A percentile compares a stretch with the other conserved stretches of the same genome.
phyloP scores from a whole-genome alignment of 2,797 vertebrate species.

The Lindbergichthys nudifrons region DNA sequence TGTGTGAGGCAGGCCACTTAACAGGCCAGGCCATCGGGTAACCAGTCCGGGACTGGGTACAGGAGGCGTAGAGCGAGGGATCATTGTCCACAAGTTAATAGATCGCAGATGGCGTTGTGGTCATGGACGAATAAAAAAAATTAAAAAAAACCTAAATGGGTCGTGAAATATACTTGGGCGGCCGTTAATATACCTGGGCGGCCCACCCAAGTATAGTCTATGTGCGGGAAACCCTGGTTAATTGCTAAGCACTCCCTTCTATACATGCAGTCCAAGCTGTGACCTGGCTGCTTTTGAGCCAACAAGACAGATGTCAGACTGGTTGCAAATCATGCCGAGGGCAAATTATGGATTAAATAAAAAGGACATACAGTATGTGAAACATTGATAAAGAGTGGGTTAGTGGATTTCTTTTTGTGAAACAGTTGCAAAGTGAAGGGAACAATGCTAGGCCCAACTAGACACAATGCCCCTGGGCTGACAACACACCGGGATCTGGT shows the following conservation, averaged over 20 bases:
- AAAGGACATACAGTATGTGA: neutral
- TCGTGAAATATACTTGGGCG: too few species aligned
- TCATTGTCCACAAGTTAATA: too few species aligned
- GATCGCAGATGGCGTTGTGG: too few species aligned
- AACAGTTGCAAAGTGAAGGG: conserved; percentile 12
- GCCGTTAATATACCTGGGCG: too few species aligned
- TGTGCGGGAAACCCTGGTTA: too few species aligned
- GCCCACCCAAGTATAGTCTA: too few species aligned
- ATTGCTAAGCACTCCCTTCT: neutral
- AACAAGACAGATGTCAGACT: neutral
- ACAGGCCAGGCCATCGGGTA: too few species aligned
- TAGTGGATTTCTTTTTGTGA: conserved; percentile 11
- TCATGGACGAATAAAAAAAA: too few species aligned
- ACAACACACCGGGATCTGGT: conserved; percentile 45
- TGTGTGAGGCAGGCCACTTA: too few species aligned
- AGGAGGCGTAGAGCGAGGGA: too few species aligned
- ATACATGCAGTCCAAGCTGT: conserved; percentile 1
- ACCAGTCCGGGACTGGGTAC: too few species aligned
- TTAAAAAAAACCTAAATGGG: too few species aligned
- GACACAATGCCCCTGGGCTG: conserved; percentile 55
- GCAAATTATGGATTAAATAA: neutral
- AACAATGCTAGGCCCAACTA: conserved; percentile 27
- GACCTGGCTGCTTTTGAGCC: neutral
- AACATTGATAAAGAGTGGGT: neutral
- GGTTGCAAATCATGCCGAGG: neutral